Percentiles rank a stretch among this genome's conserved stretches.
Conservation (phyloP, 2,888 invertebrate species). For the Sminthurides aquaticus region DNA sequence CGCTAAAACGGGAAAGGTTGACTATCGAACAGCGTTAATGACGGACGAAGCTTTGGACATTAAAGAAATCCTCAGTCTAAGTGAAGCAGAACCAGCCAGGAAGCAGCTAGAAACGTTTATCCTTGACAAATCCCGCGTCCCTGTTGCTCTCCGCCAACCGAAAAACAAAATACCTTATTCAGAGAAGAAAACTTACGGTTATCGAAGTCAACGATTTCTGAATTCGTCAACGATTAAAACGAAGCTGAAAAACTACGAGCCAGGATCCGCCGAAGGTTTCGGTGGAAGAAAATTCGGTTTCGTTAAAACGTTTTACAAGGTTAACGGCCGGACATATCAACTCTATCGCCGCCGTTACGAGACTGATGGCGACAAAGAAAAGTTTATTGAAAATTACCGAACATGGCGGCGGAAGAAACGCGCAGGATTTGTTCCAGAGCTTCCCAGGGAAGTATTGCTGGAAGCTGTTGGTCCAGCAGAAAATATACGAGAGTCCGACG, state of each 20-base stretch:
- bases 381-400: neutral
- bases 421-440: neutral
- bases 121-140: neutral
- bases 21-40: neutral
- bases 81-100: neutral
- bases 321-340: slow-evolving; percentile 12
- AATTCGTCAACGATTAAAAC: neutral
- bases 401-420: slow-evolving; percentile 1
- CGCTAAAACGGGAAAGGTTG: neutral
- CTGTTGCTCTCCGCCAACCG: neutral
- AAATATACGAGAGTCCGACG: neutral
- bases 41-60: neutral
- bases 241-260: slow-evolving; percentile 5
- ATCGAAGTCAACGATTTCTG: neutral
- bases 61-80: neutral
- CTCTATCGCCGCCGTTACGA: slow-evolving; percentile 13
- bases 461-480: neutral
- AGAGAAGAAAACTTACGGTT: neutral
- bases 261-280: neutral
- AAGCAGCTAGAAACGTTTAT: neutral
- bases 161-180: slow-evolving; percentile 1
- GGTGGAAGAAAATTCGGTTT: slow-evolving; percentile 6
- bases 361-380: slow-evolving; percentile 12
- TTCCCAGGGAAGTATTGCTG: neutral
- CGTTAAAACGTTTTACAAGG: slow-evolving; percentile 7